Evolutionary conservation across 2,888 invertebrate species (phyloP).

Genomic region (Neelides folsomi): DNA sequence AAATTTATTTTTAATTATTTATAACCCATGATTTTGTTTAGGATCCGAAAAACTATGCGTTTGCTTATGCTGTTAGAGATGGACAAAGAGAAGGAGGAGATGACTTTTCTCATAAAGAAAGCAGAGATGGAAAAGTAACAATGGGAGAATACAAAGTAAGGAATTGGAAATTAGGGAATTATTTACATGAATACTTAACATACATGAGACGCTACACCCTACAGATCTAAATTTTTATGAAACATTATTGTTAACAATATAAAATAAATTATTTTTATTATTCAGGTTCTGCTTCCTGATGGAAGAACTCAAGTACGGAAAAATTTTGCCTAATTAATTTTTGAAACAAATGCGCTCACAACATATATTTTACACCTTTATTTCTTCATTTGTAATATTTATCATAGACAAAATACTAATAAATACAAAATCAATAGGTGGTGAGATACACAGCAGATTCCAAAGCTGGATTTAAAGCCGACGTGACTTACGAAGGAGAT

Average conservation of each 20-base stretch:
- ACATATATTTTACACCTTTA: no score
- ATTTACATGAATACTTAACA: no score
- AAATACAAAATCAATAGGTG: constrained; percentile 48
- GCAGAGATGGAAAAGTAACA: constrained; percentile 50
- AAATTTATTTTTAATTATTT: no score
- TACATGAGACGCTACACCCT: no score
- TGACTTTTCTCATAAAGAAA: constrained; percentile 53
- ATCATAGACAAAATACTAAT: no score
- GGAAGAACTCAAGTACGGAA: constrained; percentile 21
- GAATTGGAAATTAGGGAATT: no score
- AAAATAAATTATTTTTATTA: no score
- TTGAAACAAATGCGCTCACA: no score
- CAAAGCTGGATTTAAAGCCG: constrained; percentile 79
- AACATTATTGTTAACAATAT: no score
- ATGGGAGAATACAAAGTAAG: constrained; percentile 49
- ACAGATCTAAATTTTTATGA: no score
- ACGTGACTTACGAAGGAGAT: constrained; percentile 56
- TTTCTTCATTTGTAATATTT: no score
- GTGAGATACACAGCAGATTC: constrained; percentile 77
- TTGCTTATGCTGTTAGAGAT: constrained; percentile 30
- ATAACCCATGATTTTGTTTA: background rate
- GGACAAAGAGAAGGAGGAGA: constrained; percentile 36
- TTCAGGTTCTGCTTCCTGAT: constrained; percentile 22
- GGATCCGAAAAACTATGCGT: constrained; percentile 30
- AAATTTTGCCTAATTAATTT: background rate